Percentiles rank a stretch among this genome's conserved stretches.
Evolutionary conservation across 2,797 vertebrate species (phyloP).

Genomic region (Galaxias olidus): DNA sequence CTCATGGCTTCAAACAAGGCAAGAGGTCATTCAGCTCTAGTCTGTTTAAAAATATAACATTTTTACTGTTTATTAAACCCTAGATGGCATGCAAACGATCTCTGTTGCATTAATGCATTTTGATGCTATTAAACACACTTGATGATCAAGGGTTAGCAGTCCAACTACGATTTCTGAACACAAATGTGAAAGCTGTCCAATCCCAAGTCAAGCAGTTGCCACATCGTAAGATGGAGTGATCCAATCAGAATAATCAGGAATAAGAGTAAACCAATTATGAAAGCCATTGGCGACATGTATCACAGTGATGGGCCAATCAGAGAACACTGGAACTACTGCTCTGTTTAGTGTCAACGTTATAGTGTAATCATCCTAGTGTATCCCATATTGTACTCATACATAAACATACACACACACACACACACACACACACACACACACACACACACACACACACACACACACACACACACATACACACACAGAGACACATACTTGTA

Average conservation of each 20-base stretch:
- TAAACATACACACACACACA: conserved; percentile 29
- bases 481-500: no score
- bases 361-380: no score
- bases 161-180: conserved; percentile 57
- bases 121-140: no score
- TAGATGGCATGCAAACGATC: conserved; percentile 26
- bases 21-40: conserved; percentile 53
- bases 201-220: conserved; percentile 51
- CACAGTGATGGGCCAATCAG: conserved; percentile 5
- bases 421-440: conserved; percentile 17
- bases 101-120: conserved; percentile 7
- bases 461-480: conserved; percentile 5
- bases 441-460: conserved; percentile 46
- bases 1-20: conserved; percentile 62
- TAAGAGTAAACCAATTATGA: conserved; percentile 45
- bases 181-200: conserved; percentile 47
- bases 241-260: conserved; percentile 32
- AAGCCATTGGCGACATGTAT: conserved; percentile 48
- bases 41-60: no score
- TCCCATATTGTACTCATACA: not conserved
- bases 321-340: conserved; percentile 37
- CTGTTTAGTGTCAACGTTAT: no score
- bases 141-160: no score
- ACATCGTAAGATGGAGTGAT: conserved; percentile 48
- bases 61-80: conserved; percentile 61